Conservation (phyloP, 2,797 vertebrate genomes). For the Austrolebias charrua region DNA sequence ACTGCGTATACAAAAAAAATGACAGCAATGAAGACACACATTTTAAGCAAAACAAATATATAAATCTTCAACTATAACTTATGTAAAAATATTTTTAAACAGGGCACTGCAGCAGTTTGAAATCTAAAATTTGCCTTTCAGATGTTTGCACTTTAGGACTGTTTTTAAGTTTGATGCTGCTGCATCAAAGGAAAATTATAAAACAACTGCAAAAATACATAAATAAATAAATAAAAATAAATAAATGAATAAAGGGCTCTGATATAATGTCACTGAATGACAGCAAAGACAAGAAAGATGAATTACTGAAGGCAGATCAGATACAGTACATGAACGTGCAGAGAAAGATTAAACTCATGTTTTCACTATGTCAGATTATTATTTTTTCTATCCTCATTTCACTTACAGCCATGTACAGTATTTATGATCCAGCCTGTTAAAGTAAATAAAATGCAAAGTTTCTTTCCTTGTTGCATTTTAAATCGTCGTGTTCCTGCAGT, state of each 20-base stretch:
- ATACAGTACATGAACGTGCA: neutral
- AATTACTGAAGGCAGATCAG: constrained; percentile 15
- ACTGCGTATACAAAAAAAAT: too few species aligned
- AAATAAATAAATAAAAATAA: too few species aligned
- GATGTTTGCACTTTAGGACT: neutral
- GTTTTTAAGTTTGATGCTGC: neutral
- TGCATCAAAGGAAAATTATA: constrained; percentile 5
- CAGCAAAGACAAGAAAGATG: constrained; percentile 7
- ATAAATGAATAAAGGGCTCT: constrained; percentile 2
- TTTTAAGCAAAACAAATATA: too few species aligned
- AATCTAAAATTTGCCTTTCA: neutral
- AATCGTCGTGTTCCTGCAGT: constrained; percentile 33
- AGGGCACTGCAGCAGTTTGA: too few species aligned
- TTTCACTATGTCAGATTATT: constrained; percentile 14
- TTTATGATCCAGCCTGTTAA: constrained; percentile 5
- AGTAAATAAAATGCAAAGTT: neutral
- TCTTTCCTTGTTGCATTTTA: constrained; percentile 14
- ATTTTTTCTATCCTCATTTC: neutral
- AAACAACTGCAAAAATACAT: too few species aligned
- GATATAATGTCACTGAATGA: constrained; percentile 6
- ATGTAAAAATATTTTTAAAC: too few species aligned
- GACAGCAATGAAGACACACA: too few species aligned
- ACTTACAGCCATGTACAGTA: neutral
- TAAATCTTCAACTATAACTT: too few species aligned
- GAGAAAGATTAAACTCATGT: constrained; percentile 7